Base-by-base conservation (phyloP, 2,888 invertebrate genomes). In the Hymenopus coronatus region DNA sequence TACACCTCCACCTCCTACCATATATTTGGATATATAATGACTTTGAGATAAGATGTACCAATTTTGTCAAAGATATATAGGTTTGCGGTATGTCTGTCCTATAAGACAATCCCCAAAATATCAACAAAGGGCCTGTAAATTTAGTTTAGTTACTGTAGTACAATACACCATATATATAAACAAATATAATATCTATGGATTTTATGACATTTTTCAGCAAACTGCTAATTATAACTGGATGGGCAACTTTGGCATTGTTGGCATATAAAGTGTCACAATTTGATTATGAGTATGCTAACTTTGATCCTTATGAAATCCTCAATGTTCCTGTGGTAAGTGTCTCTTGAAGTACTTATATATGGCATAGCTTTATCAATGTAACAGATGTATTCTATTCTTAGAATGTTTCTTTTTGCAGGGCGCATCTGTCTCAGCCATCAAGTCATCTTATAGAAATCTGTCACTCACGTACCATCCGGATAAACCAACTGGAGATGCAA, bases 231-330 rank as follows among this genome's bases (percentile, higher is more conserved):
- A 94, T 98, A 90, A 93, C 95, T 90, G 98, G 98, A 91, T 98
- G 98, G 98, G 94, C 96, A 28, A 93, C 97, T 88, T 95, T 98
- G 91, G 95, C 96, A 89, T 95, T 98, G 90, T 94, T 98, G 91
- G 97, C 98, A 2, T 98, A 98, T 93, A 98, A 98, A 94, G 98
- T 98, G 82, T 98, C 98, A 0, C 98, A 98, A 93, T 98, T 99
- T 94, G 99, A 99, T 93, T 98, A 98, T 94, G 99, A 99, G 94
- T 98, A 98, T 96, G 97, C 98, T 12, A 99, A 99, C 93, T 99
- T 99, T 94, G 99, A 99, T 95, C 99, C 99, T 0, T 99, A 98
- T 94, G 98, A 98, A 93, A 99, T 99, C 92, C 94, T 99, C 90
- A 97, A 97, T 86, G 95, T 99, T 91, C 97, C 98, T 88, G 95